These are phyloP conservation scores for Panulirus ornatus DNA, from an alignment of 1,140 invertebrate genomes.

Conservation along the genomic window DNA sequence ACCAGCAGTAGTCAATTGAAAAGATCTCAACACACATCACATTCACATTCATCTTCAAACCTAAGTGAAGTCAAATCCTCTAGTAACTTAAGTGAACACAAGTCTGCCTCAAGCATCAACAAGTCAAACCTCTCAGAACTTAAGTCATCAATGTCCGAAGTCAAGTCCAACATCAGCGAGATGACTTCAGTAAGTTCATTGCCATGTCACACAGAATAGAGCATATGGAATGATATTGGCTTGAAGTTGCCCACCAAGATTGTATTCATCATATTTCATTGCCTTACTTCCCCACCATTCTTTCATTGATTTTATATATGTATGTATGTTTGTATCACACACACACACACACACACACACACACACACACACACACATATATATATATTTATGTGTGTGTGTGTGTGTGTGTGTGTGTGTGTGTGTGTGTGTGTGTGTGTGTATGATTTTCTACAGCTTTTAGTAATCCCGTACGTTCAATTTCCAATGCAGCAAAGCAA, in stretches of 20 bases:
- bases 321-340: too few species aligned
- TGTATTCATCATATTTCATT: too few species aligned
- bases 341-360: too few species aligned
- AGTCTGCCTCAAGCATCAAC: slow-evolving; percentile 32
- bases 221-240: too few species aligned
- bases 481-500: slow-evolving; percentile 59
- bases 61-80: slow-evolving; percentile 66
- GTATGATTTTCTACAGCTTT: background rate
- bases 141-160: slow-evolving; percentile 87
- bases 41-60: slow-evolving; percentile 59
- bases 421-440: background rate
- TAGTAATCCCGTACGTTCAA: background rate
- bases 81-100: slow-evolving; percentile 84
- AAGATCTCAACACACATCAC: slow-evolving; percentile 64
- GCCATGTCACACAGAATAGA: too few species aligned
- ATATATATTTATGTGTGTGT: too few species aligned
- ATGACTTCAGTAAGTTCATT: slow-evolving; percentile 73
- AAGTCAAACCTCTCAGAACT: slow-evolving; percentile 76
- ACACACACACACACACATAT: too few species aligned
- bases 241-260: too few species aligned
- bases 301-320: too few species aligned
- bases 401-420: background rate
- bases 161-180: slow-evolving; percentile 81
- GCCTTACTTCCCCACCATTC: too few species aligned
- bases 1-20: slow-evolving; percentile 66